Conservation (phyloP, 2,888 invertebrate species). For the Zygothrica quintamaculata region DNA sequence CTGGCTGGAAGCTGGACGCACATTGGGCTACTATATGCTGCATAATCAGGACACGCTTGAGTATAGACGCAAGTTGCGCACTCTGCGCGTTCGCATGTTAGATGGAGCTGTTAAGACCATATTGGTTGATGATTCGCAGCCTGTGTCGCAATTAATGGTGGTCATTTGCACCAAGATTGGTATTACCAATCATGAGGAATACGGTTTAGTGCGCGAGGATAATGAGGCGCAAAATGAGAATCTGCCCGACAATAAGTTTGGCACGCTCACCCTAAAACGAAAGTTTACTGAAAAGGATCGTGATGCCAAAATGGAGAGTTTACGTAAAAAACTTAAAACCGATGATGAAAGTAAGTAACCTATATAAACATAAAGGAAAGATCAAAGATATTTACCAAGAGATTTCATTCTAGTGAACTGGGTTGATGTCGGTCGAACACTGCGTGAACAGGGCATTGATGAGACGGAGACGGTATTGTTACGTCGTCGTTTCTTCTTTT, state of each 20-base stretch:
- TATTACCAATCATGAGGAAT: constrained; percentile 99
- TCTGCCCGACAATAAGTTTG: constrained; percentile 91
- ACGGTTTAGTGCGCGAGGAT: constrained; percentile 94
- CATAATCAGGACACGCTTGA: constrained; percentile 97
- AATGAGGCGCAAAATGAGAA: constrained; percentile 91
- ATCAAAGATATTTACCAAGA: too few species aligned
- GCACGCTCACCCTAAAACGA: constrained; percentile 94
- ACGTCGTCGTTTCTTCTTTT: constrained; percentile 98
- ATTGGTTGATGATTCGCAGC: constrained; percentile 98
- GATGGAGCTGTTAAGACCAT: constrained; percentile 98
- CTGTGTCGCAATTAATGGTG: constrained; percentile 98
- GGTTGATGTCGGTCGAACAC: constrained; percentile 99
- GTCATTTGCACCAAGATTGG: constrained; percentile 99
- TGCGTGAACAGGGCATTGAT: constrained; percentile 98
- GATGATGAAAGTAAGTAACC: constrained; percentile 98
- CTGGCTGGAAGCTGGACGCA: constrained; percentile 97
- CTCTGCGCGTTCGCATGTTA: constrained; percentile 96
- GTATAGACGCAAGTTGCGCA: constrained; percentile 96
- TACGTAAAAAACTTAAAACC: constrained; percentile 97
- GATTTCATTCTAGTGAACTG: constrained; percentile 90
- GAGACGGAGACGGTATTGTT: constrained; percentile 96
- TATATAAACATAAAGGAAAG: too few species aligned
- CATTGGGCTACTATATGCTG: constrained; percentile 98
- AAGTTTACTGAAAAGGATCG: constrained; percentile 92
- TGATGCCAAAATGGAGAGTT: constrained; percentile 98